Evolutionary conservation across 2,888 invertebrate genomes (phyloP), one percentile per base, ranked within the genome.

Genomic region (Drosophila buzzatii): DNA sequence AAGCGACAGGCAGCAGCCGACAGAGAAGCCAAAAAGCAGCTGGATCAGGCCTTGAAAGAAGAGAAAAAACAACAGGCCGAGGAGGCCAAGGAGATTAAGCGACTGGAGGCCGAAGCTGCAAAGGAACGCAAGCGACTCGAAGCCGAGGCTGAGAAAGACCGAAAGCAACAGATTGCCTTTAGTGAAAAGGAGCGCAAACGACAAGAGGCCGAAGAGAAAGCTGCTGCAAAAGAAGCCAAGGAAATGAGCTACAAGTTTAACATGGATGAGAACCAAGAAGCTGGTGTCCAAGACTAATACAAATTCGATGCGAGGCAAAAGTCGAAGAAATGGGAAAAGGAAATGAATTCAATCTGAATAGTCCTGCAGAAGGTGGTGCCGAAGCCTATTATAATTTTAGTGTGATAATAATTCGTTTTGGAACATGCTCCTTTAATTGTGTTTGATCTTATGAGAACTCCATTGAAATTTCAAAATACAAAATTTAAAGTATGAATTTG

Each of bases 1-100:
- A 66, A 73, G 27, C 33, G 3, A 7, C 33, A 5, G 4, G 61
- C 58, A 37, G 52, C 20, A 0, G 69, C 74, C 2, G 70, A 73
- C 16, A 71, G 65, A 9, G 71, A 78, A 10, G 60, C 39, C 5
- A 68, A 79, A 16, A 37, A n/a, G 18, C 12, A 45, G 2, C 18
- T 65, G 37, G 57, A 60, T 1, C 51, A 66, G 12, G 64, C 61
- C 9, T 51, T 57, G 2, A 49, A 66, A 41, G 51, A 73, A 12
- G 49, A 41, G 3, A 55, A 55, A 9, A 41, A 42, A 45, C 37
- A 31, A 18, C 3, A 59, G 5, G 58, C 59, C 5, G 49, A 73
- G 18, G 65, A 41, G 2, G 57, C 27, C 12, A 56, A 27, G 5
- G 59, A 56, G 10, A 37, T 4, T 5, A 65, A 64, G 23, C 60